Base-by-base conservation (phyloP, 2,113 vertebrate genomes). In the Elaphurus davidianus region DNA sequence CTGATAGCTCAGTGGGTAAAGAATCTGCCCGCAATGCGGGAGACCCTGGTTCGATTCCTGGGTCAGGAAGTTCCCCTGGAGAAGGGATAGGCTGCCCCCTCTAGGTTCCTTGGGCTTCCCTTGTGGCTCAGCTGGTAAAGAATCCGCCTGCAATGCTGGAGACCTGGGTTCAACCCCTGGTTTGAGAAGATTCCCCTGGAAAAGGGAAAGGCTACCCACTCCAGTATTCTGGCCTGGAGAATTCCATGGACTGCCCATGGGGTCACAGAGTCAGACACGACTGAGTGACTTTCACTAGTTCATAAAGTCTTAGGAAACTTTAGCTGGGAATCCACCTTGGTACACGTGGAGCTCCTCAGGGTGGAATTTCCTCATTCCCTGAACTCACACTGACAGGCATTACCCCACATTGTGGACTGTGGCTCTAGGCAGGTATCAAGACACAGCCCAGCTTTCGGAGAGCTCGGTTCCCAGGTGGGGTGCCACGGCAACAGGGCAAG, bases 321-420 rank as follows among this genome's bases (percentile, higher is more conserved):
- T 3, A 55, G 82, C 36, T 16, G 10, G 27, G 21, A 27, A 27
- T 76, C 28, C 78, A 79, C 52, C n/a, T 54, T 2, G 5, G 33
- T 6, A 81, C 30, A 1, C 0, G 0, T 10, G 21, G 67, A 45
- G 50, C 3, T 7, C n/a, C 33, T 17, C 13, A 0, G 59, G 19
- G 13, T 2, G 54, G n/a, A n/a, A 15, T 2, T 9, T 57, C 62
- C n/a, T 87, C 64, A n/a, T 7, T 82, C 74, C 36, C 45, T 16
- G 27, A 67, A 43, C 47, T 50, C 16, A 15, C 33, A 6, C 1
- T 2, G 45, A 71, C 55, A 13, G 60, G 57, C 11, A 14, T 14
- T 28, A n/a, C 16, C 21, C 45, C 67, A 11, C 33, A 3, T 6
- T 28, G 0, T 1, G 40, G 21, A 6, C 43, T 11, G 52, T 45